Conservation (phyloP, 2,888 invertebrate genomes). For the Spilarctia lutea region DNA sequence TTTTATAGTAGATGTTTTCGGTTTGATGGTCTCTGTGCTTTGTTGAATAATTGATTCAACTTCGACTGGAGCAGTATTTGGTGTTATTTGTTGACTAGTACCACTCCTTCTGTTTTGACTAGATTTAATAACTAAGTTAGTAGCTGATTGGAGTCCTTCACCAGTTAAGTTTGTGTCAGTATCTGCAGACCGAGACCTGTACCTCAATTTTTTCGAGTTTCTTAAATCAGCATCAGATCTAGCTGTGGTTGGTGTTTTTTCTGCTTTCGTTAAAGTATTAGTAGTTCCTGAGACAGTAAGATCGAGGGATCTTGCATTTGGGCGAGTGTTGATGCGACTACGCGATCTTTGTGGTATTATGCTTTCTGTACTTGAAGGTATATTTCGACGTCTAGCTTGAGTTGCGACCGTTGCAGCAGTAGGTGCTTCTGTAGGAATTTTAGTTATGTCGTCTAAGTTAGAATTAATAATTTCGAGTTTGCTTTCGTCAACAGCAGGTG, state of each 20-base stretch:
- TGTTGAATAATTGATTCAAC: slow-evolving; percentile 61
- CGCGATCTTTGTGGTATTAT: slow-evolving; percentile 57
- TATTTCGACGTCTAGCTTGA: slow-evolving; percentile 70
- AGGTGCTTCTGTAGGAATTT: slow-evolving; percentile 60
- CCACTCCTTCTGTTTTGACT: slow-evolving; percentile 71
- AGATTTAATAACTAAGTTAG: slow-evolving; percentile 72
- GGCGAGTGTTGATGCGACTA: slow-evolving; percentile 66
- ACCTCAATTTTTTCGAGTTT: slow-evolving; percentile 73
- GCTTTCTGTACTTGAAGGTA: slow-evolving; percentile 63
- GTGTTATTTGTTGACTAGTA: slow-evolving; percentile 75
- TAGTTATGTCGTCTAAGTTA: slow-evolving; percentile 66
- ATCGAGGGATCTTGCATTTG: slow-evolving; percentile 66
- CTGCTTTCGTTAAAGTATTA: slow-evolving; percentile 67
- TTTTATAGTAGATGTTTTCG: slow-evolving; percentile 66
- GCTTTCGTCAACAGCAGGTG: slow-evolving; percentile 62
- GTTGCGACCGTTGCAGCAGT: slow-evolving; percentile 56
- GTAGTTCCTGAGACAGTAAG: slow-evolving; percentile 75
- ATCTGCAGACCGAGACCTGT: slow-evolving; percentile 70
- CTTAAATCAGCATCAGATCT: slow-evolving; percentile 67
- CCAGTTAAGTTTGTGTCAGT: slow-evolving; percentile 78
- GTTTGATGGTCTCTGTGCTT: slow-evolving; percentile 65
- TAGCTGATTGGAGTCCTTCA: slow-evolving; percentile 66
- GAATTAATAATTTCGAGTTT: slow-evolving; percentile 69
- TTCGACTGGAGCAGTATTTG: slow-evolving; percentile 54
- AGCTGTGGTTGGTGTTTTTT: slow-evolving; percentile 72